Evolutionary conservation across 2,797 vertebrate species (phyloP).

Genomic region (Mormyrus hasselquistii): DNA sequence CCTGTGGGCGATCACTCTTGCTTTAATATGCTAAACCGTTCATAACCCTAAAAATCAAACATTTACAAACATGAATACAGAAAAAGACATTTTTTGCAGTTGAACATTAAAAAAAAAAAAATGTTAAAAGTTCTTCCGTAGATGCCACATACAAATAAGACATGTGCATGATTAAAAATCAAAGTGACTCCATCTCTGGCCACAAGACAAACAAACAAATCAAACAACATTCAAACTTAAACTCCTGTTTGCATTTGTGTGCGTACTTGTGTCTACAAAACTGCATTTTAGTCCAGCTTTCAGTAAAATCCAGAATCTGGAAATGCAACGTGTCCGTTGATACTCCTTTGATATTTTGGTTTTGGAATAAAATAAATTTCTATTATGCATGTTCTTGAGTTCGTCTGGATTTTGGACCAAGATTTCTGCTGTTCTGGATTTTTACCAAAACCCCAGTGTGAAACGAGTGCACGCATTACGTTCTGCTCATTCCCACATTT

Average conservation of each 20-base stretch:
- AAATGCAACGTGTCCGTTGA: neutral
- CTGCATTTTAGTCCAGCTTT: neutral
- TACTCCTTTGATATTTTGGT: neutral
- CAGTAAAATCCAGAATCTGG: neutral
- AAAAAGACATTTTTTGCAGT: neutral
- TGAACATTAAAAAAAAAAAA: neutral
- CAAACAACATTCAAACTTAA: neutral
- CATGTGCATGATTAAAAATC: neutral
- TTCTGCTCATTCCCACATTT: neutral
- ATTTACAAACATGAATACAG: neutral
- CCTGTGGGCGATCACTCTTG: neutral
- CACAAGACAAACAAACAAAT: neutral
- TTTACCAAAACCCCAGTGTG: neutral
- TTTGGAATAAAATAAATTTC: neutral
- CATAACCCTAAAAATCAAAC: neutral
- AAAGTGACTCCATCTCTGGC: neutral
- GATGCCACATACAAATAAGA: constrained; percentile 12
- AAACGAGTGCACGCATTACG: neutral
- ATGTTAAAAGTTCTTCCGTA: neutral
- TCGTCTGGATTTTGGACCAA: neutral
- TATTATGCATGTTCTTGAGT: neutral
- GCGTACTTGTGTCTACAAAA: neutral
- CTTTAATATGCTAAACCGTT: neutral
- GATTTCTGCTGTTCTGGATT: neutral
- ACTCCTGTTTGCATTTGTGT: neutral